Base-by-base conservation (phyloP, 2,797 vertebrate genomes). In the Hydrophis major region DNA sequence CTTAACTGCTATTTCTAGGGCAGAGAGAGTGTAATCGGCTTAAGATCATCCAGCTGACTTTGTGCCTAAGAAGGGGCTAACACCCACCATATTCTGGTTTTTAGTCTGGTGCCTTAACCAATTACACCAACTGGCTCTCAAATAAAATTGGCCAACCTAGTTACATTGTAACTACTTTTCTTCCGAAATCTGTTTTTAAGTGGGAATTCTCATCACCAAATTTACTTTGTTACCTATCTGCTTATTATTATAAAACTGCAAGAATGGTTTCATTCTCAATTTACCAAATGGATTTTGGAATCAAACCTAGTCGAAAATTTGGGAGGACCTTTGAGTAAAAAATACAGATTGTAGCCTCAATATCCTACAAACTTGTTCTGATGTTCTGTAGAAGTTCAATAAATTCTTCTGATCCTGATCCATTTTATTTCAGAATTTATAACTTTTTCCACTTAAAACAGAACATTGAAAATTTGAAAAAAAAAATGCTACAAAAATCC, bases 401-500 rank as follows among this genome's bases (percentile, higher is more conserved):
- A 27, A 20, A 66, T 12, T 66, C 6, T 42, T 86, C 27, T 86
- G 20, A 42, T 61, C 25, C 57, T 42, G 86, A 37, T 14, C 57
- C 57, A 42, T 89, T 47, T 89, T 61, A 32, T 5, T 87, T 37
- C 27, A 83, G 20, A 83, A 47, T 74, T 27, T 12, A 63, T 66
- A 47, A 42, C n/a, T 50, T 89, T 20, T 42, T 88, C 87, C 28
- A 32, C 2, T 57, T 60, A 56, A 78, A 57, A 25, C 90, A 88
- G 1, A 5, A 50, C 61, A 60, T 66, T 1, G 86, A 66, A 93
- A 91, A 6, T 20, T 0, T 2, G 91, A 88, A 56, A 32, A 47
- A 88, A 12, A 42, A 60, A 94, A 10, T 88, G 20, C 0, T 37
- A 90, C 90, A 83, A 47, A 12, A 96, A 60, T 94, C 98, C 97